Base-by-base conservation (phyloP, 2,888 invertebrate species). In the Caenorhabditis sulstoni region DNA sequence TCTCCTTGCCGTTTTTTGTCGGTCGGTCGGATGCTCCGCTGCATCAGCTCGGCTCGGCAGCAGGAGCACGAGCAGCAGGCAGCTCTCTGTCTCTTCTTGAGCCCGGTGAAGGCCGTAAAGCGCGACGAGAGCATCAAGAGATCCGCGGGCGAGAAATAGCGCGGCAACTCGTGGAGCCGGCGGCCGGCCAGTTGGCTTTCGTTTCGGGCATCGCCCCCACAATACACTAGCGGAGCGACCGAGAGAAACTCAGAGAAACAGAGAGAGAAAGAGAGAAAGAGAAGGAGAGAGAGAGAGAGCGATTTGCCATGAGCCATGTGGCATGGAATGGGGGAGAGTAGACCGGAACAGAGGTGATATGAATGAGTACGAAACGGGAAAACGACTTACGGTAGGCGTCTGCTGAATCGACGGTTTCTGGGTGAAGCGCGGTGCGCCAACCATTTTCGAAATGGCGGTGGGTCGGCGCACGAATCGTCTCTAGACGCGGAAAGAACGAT, bases 381-480 rank as follows among this genome's bases (percentile, higher is more conserved):
- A 49, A 58, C 1, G 41, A 76, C 80, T 47, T 70, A 86, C 86
- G 57, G 87, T 86, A 57, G 90, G 86, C 92, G 96, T 96, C 92
- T 97, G 97, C 91, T 96, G 94, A 92, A 97, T 97, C 89, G 96
- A 94, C 82, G 97, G 97, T 92, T 97, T 97, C 93, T 96, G 96
- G 92, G 96, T 94, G 93, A 97, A 97, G 91, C 96, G 96, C 91
- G 97, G 97, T 92, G 97, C 96, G 71, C 89, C 90, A 79, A 90
- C 89, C 90, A 90, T 90, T 35, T 37, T 80, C 55, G 75, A 4
- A 53, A 35, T 59, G 23, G 64, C 29, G 73, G 20, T 12, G 73
- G 64, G 73, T 64, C 64, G 73, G 73, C 73, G 73, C 73, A 73
- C 73, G 64, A 41, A 41, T 64, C 29, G 29, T 29, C 29, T 29